Evolutionary conservation across 2,113 vertebrate genomes (phyloP).

Genomic region (Cololabis saira): DNA sequence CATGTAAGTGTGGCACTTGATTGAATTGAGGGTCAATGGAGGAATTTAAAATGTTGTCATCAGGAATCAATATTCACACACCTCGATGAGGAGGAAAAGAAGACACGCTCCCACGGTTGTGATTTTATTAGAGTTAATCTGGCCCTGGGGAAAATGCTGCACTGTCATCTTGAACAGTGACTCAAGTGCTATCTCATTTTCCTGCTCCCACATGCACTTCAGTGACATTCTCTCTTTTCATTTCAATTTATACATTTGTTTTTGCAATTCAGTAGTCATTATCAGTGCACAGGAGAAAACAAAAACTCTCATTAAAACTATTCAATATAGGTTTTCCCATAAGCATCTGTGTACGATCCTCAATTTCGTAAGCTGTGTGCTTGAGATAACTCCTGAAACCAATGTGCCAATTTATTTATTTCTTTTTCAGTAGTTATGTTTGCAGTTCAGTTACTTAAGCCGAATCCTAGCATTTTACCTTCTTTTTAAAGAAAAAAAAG

Average conservation of each 20-base stretch:
- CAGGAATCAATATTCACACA: constrained; percentile 15
- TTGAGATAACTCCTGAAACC: constrained; percentile 23
- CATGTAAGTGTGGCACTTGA: constrained; percentile 5
- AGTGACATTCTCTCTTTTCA: constrained; percentile 15
- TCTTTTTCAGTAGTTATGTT: too few species aligned
- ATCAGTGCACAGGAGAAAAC: constrained; percentile 27
- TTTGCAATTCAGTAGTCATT: constrained; percentile 28
- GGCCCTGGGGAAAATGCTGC: constrained; percentile 2
- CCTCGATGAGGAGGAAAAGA: constrained; percentile 8
- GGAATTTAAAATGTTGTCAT: constrained; percentile 28
- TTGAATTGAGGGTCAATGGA: constrained; percentile 31
- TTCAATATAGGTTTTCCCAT: constrained; percentile 22
- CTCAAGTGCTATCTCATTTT: constrained; percentile 13
- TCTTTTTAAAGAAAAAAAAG: too few species aligned
- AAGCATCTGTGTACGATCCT: constrained; percentile 2
- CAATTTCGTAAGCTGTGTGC: constrained; percentile 14
- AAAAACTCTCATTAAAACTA: constrained; percentile 18
- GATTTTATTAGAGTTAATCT: constrained; percentile 23
- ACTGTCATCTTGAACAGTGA: constrained; percentile 3
- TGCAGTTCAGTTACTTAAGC: too few species aligned
- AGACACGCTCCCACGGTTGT: constrained; percentile 2
- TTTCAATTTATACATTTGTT: constrained; percentile 41
- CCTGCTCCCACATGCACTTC: constrained; percentile 1
- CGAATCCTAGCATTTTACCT: too few species aligned
- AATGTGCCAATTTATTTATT: background rate